Evolutionary conservation across 2,113 vertebrate species (phyloP).

Genomic region (Narcine bancroftii): DNA sequence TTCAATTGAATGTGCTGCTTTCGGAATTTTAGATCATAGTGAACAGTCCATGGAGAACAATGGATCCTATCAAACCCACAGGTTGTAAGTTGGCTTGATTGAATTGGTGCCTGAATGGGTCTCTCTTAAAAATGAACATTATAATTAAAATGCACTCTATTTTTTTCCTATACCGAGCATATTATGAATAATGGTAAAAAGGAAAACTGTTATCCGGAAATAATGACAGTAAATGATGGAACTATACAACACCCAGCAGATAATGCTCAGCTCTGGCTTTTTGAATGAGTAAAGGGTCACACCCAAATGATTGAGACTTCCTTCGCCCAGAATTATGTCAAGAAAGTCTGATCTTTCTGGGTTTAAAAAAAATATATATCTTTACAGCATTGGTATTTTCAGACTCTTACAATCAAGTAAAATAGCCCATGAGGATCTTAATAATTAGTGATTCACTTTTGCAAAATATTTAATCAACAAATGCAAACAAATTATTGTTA

Average conservation of each 20-base stretch:
- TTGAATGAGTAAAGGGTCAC: not conserved
- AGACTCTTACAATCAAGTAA: not conserved
- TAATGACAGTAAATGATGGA: not conserved
- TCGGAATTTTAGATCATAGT: not conserved
- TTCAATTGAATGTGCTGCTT: not conserved
- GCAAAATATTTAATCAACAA: not conserved
- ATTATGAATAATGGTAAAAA: not conserved
- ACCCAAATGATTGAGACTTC: not conserved
- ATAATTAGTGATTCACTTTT: not conserved
- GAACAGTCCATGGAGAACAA: not conserved
- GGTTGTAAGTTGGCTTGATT: not conserved
- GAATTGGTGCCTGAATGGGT: not conserved
- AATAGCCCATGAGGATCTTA: not conserved
- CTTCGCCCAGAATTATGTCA: not conserved
- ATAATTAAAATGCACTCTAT: not conserved
- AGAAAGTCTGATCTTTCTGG: not conserved
- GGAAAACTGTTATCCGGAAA: not conserved
- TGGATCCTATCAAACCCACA: not conserved
- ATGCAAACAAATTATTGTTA: not conserved
- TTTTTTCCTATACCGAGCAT: not conserved
- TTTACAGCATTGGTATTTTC: not conserved
- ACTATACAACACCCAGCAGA: not conserved
- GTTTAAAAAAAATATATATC: not conserved
- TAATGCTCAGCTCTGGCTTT: not conserved
- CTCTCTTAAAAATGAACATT: not conserved